Percentiles rank a stretch among this genome's conserved stretches.
Evolutionary conservation across 1,140 invertebrate genomes (phyloP).

Genomic region (Arctopsyche grandis): DNA sequence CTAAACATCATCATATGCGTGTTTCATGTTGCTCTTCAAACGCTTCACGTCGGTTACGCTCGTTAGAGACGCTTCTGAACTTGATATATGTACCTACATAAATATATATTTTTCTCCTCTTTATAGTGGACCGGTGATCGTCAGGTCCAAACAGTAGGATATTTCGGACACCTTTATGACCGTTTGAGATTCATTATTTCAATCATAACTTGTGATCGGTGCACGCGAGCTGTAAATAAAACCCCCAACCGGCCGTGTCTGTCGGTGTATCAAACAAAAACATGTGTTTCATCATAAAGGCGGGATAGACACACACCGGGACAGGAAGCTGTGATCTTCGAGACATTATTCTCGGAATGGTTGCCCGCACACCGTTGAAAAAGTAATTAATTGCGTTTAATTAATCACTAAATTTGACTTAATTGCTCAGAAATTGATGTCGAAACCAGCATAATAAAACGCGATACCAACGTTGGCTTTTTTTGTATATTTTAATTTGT

Average conservation of each 20-base stretch:
- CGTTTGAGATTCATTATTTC: constrained; percentile 45
- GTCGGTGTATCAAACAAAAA: constrained; percentile 45
- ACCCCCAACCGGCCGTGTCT: neutral
- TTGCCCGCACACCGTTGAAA: constrained; percentile 4
- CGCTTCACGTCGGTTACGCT: no score
- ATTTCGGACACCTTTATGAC: constrained; percentile 42
- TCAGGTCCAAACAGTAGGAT: constrained; percentile 12
- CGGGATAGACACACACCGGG: constrained; percentile 10
- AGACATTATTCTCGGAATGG: constrained; percentile 40
- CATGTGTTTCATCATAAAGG: constrained; percentile 47
- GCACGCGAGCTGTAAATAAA: constrained; percentile 40
- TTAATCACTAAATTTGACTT: neutral
- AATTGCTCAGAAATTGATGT: neutral
- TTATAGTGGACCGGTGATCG: neutral
- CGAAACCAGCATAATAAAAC: no score
- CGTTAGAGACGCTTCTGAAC: no score
- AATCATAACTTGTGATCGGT: constrained; percentile 33
- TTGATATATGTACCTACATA: no score
- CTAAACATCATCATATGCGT: no score
- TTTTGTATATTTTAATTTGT: no score
- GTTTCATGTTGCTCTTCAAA: no score
- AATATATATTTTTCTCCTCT: no score
- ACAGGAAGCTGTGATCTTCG: constrained; percentile 38
- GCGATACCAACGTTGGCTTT: neutral
- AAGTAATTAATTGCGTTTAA: neutral